These are phyloP conservation scores for Mormoops blainvillei DNA, from an alignment of 2,113 vertebrate species.

Conservation along the genomic window DNA sequence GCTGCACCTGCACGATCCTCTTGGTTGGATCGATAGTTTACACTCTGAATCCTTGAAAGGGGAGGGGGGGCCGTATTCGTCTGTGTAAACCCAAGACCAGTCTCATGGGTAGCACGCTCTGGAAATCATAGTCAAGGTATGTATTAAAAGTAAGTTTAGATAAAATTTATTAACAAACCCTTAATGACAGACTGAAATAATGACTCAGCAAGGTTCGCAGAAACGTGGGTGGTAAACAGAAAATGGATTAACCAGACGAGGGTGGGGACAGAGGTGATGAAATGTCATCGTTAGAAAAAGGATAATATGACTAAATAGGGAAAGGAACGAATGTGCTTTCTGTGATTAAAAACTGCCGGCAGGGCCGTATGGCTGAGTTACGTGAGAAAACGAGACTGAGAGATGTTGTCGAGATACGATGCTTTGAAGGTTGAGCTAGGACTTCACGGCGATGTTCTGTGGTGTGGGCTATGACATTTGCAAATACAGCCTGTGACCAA, in stretches of 20 bases:
- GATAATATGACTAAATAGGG: neutral
- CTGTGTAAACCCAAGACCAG: neutral
- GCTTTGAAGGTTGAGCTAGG: neutral
- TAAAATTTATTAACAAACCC: neutral
- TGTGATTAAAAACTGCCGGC: neutral
- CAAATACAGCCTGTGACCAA: neutral
- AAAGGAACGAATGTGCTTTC: neutral
- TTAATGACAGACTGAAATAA: neutral
- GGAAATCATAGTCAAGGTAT: neutral
- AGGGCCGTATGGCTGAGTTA: neutral
- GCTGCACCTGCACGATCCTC: neutral
- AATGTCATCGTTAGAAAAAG: neutral
- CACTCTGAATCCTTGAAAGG: neutral
- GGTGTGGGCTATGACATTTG: too few species aligned
- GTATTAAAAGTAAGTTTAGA: neutral
- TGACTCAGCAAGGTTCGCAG: neutral
- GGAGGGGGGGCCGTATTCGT: fast-evolving
- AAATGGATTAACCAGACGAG: neutral
- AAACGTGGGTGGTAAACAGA: neutral
- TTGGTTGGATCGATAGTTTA: neutral
- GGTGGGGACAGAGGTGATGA: neutral
- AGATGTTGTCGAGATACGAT: neutral
- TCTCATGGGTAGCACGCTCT: fast-evolving
- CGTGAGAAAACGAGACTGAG: neutral
- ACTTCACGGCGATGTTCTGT: neutral